These are phyloP conservation scores for Erebia epiphron DNA, from an alignment of 2,888 invertebrate species.

Conservation along the genomic window DNA sequence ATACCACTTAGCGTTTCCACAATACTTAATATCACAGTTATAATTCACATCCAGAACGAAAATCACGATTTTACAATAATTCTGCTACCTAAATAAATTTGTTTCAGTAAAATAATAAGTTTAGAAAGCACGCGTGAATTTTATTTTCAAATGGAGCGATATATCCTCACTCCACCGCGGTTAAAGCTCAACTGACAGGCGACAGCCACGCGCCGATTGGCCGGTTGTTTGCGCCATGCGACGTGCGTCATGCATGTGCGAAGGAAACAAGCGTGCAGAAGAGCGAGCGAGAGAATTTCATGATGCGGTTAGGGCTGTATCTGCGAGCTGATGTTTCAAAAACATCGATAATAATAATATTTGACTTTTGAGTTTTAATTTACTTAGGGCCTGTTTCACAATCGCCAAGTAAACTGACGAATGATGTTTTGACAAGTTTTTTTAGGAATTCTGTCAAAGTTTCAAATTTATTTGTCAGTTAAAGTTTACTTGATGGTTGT, in stretches of 20 bases:
- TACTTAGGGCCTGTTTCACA: too few species aligned
- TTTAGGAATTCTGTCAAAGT: too few species aligned
- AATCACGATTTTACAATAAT: background rate
- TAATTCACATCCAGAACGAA: conserved; percentile 27
- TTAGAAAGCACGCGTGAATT: conserved; percentile 58
- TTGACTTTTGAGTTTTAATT: background rate
- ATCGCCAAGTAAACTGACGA: too few species aligned
- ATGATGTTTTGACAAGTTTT: too few species aligned
- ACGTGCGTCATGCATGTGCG: conserved; percentile 48
- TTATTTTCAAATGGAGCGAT: conserved; percentile 41
- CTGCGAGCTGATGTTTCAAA: background rate
- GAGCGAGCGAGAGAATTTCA: conserved; percentile 56
- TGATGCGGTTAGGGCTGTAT: conserved; percentile 39
- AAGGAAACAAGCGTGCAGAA: conserved; percentile 45
- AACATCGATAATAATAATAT: conserved; percentile 13
- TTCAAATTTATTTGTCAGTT: too few species aligned
- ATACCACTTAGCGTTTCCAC: conserved; percentile 46
- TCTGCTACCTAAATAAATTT: conserved; percentile 12
- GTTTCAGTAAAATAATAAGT: conserved; percentile 22
- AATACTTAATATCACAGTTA: conserved; percentile 47
- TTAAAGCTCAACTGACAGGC: conserved; percentile 35
- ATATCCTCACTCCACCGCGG: conserved; percentile 21
- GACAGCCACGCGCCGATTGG: conserved; percentile 27
- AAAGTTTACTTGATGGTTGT: too few species aligned
- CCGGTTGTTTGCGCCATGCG: conserved; percentile 40